Evolutionary conservation across 2,113 vertebrate genomes (phyloP).

Genomic region (Corythornis madagascariensis): DNA sequence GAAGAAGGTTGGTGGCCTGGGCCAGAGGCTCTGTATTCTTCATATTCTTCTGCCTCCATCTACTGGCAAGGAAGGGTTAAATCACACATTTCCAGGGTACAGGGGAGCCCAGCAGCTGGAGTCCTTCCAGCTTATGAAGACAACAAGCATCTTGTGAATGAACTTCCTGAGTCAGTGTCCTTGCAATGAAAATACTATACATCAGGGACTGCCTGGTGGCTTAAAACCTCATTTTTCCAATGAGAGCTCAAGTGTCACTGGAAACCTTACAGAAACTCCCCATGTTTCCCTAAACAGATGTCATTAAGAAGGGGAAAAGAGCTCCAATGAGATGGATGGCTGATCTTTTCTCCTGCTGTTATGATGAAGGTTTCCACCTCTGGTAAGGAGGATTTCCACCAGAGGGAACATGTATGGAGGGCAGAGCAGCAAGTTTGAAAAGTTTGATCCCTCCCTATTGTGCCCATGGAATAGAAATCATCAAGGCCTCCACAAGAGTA

Average conservation of each 20-base stretch:
- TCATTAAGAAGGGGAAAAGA: not conserved
- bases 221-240: slow-evolving; percentile 62
- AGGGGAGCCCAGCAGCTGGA: slow-evolving; percentile 4
- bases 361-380: not conserved
- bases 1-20: not conserved
- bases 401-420: not conserved
- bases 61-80: slow-evolving; percentile 64
- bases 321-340: not conserved
- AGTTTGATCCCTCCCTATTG: not conserved
- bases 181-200: slow-evolving; percentile 22
- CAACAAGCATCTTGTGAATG: slow-evolving; percentile 45
- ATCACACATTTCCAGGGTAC: slow-evolving; percentile 32
- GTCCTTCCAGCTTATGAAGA: slow-evolving; percentile 26
- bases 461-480: not conserved
- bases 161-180: slow-evolving; percentile 26
- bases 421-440: not conserved
- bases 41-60: not conserved
- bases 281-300: not conserved
- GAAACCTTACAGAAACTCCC: slow-evolving; percentile 52
- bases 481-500: not conserved
- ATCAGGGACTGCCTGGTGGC: not conserved
- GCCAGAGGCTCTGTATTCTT: rapidly evolving
- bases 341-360: not conserved
- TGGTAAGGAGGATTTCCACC: not conserved
- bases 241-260: slow-evolving; percentile 24